Conservation (phyloP, 2,888 invertebrate species). For the Cetonia aurata region DNA sequence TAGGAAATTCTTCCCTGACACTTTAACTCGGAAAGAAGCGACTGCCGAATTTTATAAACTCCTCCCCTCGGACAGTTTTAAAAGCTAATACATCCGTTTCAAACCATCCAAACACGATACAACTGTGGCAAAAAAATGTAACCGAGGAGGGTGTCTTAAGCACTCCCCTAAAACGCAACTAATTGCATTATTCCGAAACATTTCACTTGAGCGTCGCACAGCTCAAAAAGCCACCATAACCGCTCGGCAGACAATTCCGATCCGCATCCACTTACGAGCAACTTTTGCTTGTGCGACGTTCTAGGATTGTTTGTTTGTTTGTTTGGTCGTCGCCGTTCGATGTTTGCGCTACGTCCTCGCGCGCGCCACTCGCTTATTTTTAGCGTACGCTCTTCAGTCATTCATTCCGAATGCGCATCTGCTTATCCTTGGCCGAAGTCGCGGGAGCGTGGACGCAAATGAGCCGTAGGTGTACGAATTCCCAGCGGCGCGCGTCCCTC, state of each 20-base stretch:
- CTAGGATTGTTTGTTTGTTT: slow-evolving; percentile 22
- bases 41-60: background rate
- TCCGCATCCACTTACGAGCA: slow-evolving; percentile 1
- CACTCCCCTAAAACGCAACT: slow-evolving; percentile 32
- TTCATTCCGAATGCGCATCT: slow-evolving; percentile 46
- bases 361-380: slow-evolving; percentile 18
- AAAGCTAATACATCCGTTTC: slow-evolving; percentile 20
- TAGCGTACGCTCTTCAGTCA: slow-evolving; percentile 8
- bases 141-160: slow-evolving; percentile 26
- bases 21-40: too few relatives aligned
- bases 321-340: slow-evolving; percentile 2
- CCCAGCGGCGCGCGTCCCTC: slow-evolving; percentile 32
- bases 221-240: background rate
- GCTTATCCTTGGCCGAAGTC: slow-evolving; percentile 47
- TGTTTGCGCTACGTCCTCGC: slow-evolving; percentile 22
- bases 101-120: slow-evolving; percentile 2
- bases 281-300: background rate
- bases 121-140: slow-evolving; percentile 28
- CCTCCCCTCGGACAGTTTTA: background rate
- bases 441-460: slow-evolving; percentile 49
- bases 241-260: slow-evolving; percentile 7
- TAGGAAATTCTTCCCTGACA: too few relatives aligned
- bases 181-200: slow-evolving; percentile 41
- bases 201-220: slow-evolving; percentile 19
- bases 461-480: slow-evolving; percentile 48